phyloP scores from a whole-genome alignment of 2,797 vertebrate species.

The Sorex maritimensis region DNA sequence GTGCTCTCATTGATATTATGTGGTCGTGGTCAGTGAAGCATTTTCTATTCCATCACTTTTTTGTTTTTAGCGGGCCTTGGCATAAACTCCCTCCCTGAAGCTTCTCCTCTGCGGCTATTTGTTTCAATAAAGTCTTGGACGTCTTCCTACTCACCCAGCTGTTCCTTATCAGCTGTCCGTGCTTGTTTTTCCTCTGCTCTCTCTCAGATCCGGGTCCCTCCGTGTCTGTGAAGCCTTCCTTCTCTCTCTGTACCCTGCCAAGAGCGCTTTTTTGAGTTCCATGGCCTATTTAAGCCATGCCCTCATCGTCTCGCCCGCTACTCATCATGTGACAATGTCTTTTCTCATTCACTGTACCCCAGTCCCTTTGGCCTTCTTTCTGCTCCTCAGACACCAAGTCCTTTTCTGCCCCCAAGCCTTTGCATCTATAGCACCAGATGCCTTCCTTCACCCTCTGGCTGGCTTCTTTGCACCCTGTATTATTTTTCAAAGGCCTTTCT shows the following conservation, averaged over 20 bases:
- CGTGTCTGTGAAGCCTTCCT: neutral
- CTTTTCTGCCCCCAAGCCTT: neutral
- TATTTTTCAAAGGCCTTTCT: neutral
- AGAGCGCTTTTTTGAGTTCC: neutral
- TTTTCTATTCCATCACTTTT: neutral
- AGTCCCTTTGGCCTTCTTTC: neutral
- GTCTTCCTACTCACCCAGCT: neutral
- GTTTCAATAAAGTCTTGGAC: neutral
- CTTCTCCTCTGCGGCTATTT: neutral
- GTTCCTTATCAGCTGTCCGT: neutral
- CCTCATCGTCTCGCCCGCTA: neutral
- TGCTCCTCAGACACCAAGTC: neutral
- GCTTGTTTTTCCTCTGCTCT: neutral
- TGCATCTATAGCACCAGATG: fast-evolving
- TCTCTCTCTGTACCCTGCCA: neutral
- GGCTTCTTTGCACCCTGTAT: no score
- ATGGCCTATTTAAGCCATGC: neutral
- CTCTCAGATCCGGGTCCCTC: neutral
- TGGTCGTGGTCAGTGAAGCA: neutral
- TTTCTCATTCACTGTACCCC: neutral
- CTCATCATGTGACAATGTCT: neutral
- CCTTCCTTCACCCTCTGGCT: neutral
- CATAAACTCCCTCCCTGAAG: neutral
- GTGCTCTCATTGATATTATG: neutral
- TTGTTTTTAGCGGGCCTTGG: neutral